Conservation (phyloP, 2,888 invertebrate species). For the Tolmerus cingulatus region DNA sequence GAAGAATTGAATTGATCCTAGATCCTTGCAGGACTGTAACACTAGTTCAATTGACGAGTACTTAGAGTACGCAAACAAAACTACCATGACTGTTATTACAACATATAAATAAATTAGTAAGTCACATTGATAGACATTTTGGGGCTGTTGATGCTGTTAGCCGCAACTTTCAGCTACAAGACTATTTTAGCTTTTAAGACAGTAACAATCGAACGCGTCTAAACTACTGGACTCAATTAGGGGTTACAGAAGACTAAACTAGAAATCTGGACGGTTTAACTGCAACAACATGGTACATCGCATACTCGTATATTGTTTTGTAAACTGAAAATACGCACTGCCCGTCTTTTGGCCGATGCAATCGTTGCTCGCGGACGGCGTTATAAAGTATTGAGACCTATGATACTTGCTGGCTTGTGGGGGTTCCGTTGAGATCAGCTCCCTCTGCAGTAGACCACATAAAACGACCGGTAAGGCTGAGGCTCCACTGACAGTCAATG, state of each 20-base stretch:
- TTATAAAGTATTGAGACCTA: slow-evolving; percentile 50
- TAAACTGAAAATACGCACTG: slow-evolving; percentile 50
- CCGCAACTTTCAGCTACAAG: background rate
- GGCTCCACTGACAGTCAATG: slow-evolving; percentile 57
- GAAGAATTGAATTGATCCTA: background rate
- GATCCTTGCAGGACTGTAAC: background rate
- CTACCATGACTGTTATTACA: background rate
- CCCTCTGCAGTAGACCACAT: slow-evolving; percentile 63
- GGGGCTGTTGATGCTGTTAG: background rate
- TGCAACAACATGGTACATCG: background rate
- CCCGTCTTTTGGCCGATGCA: slow-evolving; percentile 49
- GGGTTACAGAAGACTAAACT: background rate
- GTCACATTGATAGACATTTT: background rate
- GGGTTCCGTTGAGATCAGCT: slow-evolving; percentile 52
- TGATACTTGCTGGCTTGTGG: slow-evolving; percentile 42
- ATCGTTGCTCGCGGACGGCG: slow-evolving; percentile 49
- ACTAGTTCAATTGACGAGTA: background rate
- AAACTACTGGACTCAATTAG: slow-evolving; percentile 6
- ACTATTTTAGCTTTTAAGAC: background rate
- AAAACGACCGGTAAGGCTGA: slow-evolving; percentile 64
- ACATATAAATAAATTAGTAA: background rate
- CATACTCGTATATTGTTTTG: background rate
- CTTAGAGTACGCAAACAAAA: background rate
- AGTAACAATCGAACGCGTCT: background rate
- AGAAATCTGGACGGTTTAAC: background rate